Evolutionary conservation across 2,888 invertebrate species (phyloP), one percentile per base, ranked within the genome.

Genomic region (Eupelmus urozonus): DNA sequence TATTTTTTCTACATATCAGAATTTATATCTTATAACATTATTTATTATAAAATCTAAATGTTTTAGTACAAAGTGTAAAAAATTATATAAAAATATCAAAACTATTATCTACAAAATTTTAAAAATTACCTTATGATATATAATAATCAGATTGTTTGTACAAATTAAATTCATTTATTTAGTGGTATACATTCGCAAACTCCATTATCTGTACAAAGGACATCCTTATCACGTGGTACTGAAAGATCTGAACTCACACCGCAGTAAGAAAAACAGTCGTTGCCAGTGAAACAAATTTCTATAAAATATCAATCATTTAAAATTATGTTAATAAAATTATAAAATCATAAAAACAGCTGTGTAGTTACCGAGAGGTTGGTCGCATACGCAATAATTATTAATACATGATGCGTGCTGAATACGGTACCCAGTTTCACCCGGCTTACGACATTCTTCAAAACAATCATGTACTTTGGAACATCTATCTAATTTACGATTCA

Each of bases 251-350:
- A 29, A 45, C 29, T 63, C 0, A 63, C 63, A 7, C 49, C 45
- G 16, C 73, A 73, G 5, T 65, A n/a, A 57, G 42, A 57, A 20
- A 45, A 73, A 16, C 73, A 73, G 11, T 73, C 73, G 7, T 27
- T 29, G 3, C 13, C 23, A 11, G 18, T 20, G 20, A 65, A 65
- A 23, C 73, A 73, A 18, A 65, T 73, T 11, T 42, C 73, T 73
- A 42, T 5, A 65, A 73, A 65, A 63, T 1, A 51, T 27, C 0
- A 29, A 49, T 16, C n/a, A 42, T 23, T 18, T 11, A 18, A 1
- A 40, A 57, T 7, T 42, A 34, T n/a, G 34, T 34, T 34, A n/a
- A 34, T 34, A 34, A 34, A 13, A 7, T 53, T 42, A 16, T 13
- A 16, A 5, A 23, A 4, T 45, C 9, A 27, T 7, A 9, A 13